Percentiles rank a stretch among this genome's conserved stretches.
Conservation (phyloP, 2,888 invertebrate genomes). For the Sarcophaga variegata region DNA sequence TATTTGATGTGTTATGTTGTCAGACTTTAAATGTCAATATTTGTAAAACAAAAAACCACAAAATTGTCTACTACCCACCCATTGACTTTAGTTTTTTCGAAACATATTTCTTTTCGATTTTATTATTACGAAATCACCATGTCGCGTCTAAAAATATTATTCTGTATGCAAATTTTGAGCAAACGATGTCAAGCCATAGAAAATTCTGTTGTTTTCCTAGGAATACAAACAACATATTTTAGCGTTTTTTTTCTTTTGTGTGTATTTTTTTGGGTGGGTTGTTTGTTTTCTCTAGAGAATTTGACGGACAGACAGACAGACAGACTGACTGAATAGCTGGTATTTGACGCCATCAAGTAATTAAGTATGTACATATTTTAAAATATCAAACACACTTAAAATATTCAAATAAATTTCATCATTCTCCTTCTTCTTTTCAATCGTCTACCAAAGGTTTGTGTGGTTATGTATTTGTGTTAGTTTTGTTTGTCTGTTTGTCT, state of each 20-base stretch:
- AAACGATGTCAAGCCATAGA: background rate
- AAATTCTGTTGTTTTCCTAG: background rate
- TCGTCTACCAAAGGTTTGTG: no score
- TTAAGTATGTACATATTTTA: slow-evolving; percentile 44
- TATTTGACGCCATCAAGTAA: slow-evolving; percentile 40
- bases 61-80: slow-evolving; percentile 11
- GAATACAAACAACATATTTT: background rate
- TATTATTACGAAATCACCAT: background rate
- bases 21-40: slow-evolving; percentile 37
- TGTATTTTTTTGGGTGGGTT: background rate
- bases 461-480: no score
- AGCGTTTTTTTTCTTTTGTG: background rate
- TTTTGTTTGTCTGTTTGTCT: background rate
- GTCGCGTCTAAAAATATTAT: slow-evolving; percentile 26
- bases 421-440: no score
- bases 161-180: slow-evolving; percentile 9
- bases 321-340: background rate
- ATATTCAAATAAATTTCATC: slow-evolving; percentile 1
- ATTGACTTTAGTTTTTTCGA: background rate
- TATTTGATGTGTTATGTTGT: slow-evolving; percentile 1
- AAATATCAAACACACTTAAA: background rate
- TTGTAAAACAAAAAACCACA: slow-evolving; percentile 26
- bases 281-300: background rate
- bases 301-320: background rate
- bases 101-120: background rate